phyloP scores from a whole-genome alignment of 2,113 vertebrate genomes.

The Ptyas mucosa region DNA sequence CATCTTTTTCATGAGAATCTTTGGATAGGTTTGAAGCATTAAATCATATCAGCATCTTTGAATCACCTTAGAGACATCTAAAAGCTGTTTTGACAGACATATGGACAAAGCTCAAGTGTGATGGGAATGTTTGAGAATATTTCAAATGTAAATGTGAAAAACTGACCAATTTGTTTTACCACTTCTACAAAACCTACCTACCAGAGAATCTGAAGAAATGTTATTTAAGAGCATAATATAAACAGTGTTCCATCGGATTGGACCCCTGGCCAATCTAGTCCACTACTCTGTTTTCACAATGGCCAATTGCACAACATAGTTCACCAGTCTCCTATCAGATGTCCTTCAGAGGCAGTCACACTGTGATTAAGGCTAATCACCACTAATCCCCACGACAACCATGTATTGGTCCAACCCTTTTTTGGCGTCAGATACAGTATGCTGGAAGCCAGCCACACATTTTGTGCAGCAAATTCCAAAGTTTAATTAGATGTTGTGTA shows the following conservation, averaged over 20 bases:
- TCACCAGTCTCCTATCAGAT: background rate
- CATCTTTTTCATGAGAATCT: background rate
- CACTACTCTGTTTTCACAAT: background rate
- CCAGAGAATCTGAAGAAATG: background rate
- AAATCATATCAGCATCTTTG: background rate
- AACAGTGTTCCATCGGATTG: background rate
- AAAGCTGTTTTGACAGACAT: background rate
- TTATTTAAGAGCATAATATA: background rate
- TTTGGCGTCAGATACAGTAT: background rate
- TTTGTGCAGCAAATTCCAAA: background rate
- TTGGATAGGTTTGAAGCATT: background rate
- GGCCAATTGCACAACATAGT: background rate
- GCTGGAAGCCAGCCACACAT: background rate
- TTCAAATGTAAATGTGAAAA: background rate
- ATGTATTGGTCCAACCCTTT: background rate
- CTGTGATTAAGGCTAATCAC: background rate
- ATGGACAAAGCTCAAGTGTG: background rate
- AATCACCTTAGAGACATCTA: background rate
- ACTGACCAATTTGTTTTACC: background rate
- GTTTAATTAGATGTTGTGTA: background rate
- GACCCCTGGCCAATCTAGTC: background rate
- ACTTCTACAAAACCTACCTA: background rate
- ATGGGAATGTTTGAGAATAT: background rate
- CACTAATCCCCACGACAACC: background rate
- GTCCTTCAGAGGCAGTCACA: background rate